phyloP scores from a whole-genome alignment of 2,888 invertebrate species.

The Yponomeuta malinellus region DNA sequence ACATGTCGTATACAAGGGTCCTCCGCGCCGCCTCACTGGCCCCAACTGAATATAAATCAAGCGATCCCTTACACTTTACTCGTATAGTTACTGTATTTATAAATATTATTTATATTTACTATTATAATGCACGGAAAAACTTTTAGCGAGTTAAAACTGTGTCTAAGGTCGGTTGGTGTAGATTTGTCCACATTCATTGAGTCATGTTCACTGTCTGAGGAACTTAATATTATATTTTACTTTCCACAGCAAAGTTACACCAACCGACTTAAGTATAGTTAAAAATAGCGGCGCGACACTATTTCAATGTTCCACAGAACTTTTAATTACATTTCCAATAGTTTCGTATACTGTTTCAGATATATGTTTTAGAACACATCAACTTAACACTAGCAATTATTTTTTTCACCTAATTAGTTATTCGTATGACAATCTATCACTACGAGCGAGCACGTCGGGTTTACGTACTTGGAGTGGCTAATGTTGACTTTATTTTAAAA shows the following conservation, averaged over 20 bases:
- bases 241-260: not conserved
- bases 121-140: slow-evolving; percentile 5
- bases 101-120: slow-evolving; percentile 23
- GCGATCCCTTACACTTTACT: not conserved
- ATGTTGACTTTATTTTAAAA: not conserved
- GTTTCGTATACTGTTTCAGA: slow-evolving; percentile 74
- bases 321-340: slow-evolving; percentile 27
- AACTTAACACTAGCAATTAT: slow-evolving; percentile 57
- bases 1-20: slow-evolving; percentile 65
- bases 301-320: slow-evolving; percentile 48
- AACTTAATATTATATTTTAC: not conserved
- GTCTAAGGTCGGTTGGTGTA: not conserved
- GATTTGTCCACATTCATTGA: not conserved
- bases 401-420: slow-evolving; percentile 22
- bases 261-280: not conserved
- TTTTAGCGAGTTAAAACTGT: slow-evolving; percentile 9
- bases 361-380: slow-evolving; percentile 73
- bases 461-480: not conserved
- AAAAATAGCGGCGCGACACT: slow-evolving; percentile 40
- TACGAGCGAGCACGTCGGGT: slow-evolving; percentile 26
- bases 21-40: slow-evolving; percentile 26
- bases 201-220: too few species aligned
- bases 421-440: slow-evolving; percentile 42
- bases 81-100: slow-evolving; percentile 9
- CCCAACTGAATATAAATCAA: slow-evolving; percentile 18